Evolutionary conservation across 2,797 vertebrate genomes (phyloP).

Genomic region (Limnodromus scolopaceus): DNA sequence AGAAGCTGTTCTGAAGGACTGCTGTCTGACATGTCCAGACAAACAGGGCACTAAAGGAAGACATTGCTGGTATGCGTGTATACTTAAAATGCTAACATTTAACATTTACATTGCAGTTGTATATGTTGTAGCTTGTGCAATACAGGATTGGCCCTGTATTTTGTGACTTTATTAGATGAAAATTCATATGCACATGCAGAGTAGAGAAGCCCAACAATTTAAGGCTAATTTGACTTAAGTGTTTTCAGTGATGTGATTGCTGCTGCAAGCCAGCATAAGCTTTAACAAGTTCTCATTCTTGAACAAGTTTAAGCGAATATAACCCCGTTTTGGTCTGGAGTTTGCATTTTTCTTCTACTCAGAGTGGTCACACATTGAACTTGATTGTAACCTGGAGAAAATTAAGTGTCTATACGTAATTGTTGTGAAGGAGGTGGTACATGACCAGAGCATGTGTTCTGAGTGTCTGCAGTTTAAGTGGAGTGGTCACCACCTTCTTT

Average conservation of each 20-base stretch:
- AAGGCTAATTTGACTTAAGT: not conserved
- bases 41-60: not conserved
- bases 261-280: not conserved
- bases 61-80: not conserved
- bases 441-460: not conserved
- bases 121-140: not conserved
- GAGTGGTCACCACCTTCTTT: not conserved
- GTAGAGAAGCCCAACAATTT: not conserved
- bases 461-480: not conserved
- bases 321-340: not conserved
- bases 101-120: not conserved
- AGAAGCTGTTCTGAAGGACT: not conserved
- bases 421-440: not conserved
- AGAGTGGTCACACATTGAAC: not conserved
- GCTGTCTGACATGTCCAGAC: not conserved
- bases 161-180: not conserved
- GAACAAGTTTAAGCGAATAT: not conserved
- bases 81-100: not conserved
- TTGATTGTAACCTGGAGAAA: not conserved
- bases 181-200: not conserved
- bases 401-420: not conserved
- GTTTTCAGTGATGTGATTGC: not conserved
- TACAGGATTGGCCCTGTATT: not conserved
- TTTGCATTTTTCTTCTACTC: not conserved
- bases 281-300: not conserved